Evolutionary conservation across 2,888 invertebrate genomes (phyloP).

Genomic region (Ectemnius cavifrons): DNA sequence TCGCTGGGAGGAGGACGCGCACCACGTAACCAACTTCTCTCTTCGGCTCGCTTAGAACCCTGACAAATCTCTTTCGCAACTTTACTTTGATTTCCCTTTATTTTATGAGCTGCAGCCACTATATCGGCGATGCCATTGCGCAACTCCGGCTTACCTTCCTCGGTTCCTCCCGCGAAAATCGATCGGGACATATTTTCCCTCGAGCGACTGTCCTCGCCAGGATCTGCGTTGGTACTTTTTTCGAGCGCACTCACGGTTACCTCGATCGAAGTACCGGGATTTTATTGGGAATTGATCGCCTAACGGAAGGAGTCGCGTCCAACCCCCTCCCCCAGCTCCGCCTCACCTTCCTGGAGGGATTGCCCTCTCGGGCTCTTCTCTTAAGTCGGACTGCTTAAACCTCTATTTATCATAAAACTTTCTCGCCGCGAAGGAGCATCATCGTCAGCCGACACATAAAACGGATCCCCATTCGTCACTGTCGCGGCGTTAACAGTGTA

Average conservation of each 20-base stretch:
- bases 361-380: background rate
- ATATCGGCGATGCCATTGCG: constrained; percentile 17
- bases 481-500: too few species aligned
- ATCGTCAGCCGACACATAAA: too few species aligned
- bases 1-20: background rate
- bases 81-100: constrained; percentile 21
- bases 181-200: constrained; percentile 31
- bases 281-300: constrained; percentile 34
- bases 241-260: background rate
- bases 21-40: constrained; percentile 30
- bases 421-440: background rate
- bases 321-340: too few species aligned
- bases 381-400: background rate
- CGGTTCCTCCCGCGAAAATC: constrained; percentile 18
- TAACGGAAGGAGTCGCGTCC: constrained; percentile 17
- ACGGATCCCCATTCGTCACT: too few species aligned
- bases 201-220: constrained; percentile 18
- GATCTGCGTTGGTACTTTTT: constrained; percentile 8
- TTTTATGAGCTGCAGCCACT: constrained; percentile 17
- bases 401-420: constrained; percentile 5
- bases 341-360: background rate
- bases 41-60: constrained; percentile 13
- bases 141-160: background rate
- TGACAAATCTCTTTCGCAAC: constrained; percentile 27
- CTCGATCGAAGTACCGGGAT: background rate